A percentile compares a stretch with the other conserved stretches of the same genome.
phyloP scores from a whole-genome alignment of 2,888 invertebrate genomes.

The Cheilosia variabilis region DNA sequence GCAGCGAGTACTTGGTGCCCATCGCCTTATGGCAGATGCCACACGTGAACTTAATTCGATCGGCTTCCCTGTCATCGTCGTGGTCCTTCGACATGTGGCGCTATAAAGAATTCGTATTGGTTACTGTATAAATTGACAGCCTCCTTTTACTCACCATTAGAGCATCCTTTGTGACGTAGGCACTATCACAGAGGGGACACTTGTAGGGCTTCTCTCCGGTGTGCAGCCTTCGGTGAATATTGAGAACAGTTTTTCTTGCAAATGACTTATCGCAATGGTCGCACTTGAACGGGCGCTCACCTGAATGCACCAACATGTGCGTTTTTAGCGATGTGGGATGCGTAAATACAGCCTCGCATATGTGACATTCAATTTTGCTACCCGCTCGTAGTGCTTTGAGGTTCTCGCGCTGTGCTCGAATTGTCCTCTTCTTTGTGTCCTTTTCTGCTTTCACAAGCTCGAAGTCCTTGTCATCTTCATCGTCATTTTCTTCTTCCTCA shows the following conservation, averaged over 20 bases:
- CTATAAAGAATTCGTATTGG: slow-evolving; percentile 16
- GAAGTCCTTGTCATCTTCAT: slow-evolving; percentile 21
- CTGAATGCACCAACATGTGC: slow-evolving; percentile 74
- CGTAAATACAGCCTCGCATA: slow-evolving; percentile 69
- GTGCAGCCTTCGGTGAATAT: slow-evolving; percentile 72
- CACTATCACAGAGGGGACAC: slow-evolving; percentile 72
- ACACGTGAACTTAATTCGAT: slow-evolving; percentile 71
- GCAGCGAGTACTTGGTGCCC: slow-evolving; percentile 66
- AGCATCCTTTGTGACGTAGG: slow-evolving; percentile 69
- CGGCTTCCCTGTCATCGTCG: slow-evolving; percentile 64
- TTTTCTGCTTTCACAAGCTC: not conserved
- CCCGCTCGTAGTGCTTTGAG: slow-evolving; percentile 50
- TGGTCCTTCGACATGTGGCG: slow-evolving; percentile 74
- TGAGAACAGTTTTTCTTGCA: slow-evolving; percentile 69
- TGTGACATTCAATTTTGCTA: slow-evolving; percentile 68
- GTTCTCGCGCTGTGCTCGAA: slow-evolving; percentile 64
- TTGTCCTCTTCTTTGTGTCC: not conserved
- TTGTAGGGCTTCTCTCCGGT: slow-evolving; percentile 72
- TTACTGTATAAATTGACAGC: not conserved
- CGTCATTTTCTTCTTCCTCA: slow-evolving; percentile 28
- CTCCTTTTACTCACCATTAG: slow-evolving; percentile 49
- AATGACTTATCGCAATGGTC: slow-evolving; percentile 75
- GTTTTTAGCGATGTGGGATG: slow-evolving; percentile 70
- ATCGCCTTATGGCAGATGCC: slow-evolving; percentile 65
- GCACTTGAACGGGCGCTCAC: slow-evolving; percentile 73